These are phyloP conservation scores for Camelus bactrianus DNA, from an alignment of 2,113 vertebrate species.

Conservation along the genomic window DNA sequence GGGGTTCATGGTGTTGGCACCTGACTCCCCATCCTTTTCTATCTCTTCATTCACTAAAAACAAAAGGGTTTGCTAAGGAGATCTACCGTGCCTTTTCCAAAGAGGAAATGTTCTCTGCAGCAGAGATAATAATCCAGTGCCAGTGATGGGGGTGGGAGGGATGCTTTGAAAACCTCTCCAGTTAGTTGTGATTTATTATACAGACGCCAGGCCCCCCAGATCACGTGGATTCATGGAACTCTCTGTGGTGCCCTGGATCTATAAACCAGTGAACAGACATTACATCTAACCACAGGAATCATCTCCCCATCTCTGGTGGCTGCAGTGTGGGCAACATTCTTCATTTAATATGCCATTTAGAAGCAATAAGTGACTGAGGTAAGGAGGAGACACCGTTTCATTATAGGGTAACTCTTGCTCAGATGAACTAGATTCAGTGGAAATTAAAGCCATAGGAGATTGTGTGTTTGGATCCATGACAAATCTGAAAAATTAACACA, in stretches of 20 bases:
- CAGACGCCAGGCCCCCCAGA: background rate
- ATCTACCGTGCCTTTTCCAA: background rate
- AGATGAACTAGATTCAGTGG: background rate
- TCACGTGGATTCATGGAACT: background rate
- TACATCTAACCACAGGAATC: slow-evolving; percentile 20
- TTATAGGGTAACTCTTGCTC: background rate
- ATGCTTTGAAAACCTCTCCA: background rate
- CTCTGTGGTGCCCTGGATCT: background rate
- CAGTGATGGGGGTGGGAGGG: background rate
- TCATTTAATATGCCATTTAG: background rate
- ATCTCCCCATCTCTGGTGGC: background rate
- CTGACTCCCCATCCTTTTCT: background rate
- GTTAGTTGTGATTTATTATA: slow-evolving; percentile 40
- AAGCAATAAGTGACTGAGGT: background rate
- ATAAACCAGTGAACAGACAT: slow-evolving; percentile 59
- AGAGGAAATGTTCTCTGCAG: background rate
- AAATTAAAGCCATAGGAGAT: background rate
- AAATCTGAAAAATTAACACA: background rate
- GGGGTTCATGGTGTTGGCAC: too few relatives aligned
- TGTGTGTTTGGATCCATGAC: background rate
- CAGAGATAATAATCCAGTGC: background rate
- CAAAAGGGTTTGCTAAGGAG: background rate
- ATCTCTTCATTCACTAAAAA: background rate
- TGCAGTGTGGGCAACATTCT: background rate
- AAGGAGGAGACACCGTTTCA: background rate